Base-by-base conservation (phyloP, 2,113 vertebrate genomes). In the Leptobrachium ailaonicum region DNA sequence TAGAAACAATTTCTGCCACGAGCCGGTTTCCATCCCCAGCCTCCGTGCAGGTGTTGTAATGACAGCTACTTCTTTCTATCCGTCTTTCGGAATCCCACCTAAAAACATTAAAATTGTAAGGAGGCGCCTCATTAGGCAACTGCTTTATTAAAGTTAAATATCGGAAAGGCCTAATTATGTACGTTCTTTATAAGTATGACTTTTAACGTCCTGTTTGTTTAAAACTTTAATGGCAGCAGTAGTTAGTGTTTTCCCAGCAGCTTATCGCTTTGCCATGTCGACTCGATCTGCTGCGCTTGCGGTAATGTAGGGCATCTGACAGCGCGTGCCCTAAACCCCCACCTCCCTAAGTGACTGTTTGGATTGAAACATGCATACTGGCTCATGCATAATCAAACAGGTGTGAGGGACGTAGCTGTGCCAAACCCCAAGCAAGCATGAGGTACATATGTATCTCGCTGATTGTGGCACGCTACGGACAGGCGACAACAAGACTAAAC, bases 381-480 rank as follows among this genome's bases (percentile, higher is more conserved):
- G 85, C 90, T 92, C 89, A 91, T 93, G 90, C 89, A 91, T 92
- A 91, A 90, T 87, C 91, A 93, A 94, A 90, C 88, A 93, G 90
- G 92, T 93, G 90, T 89, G 91, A 85, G 84, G 85, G 85, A 84
- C n/a, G 2, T 69, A 76, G 82, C 80, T 80, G 86, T 87, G 89
- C 86, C 90, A 92, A 88, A 86, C 75, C 86, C 84, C 7, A 62
- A 85, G 83, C 88, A 88, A 87, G 88, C 88, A 87, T 54, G 85
- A 90, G 87, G 86, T 90, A 90, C 91, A 93, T 73, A 12, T 92
- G 92, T 93, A 92, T 83, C 86, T 86, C 9, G 44, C 89, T 88
- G 91, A 92, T 88, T 88, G 89, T 83, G 86, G 85, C 88, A 75
- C 44, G 70, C 84, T 79, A 2, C 86, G 87, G 88, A 92, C 86